Evolutionary conservation across 2,797 vertebrate species (phyloP), one percentile per base, ranked within the genome.

Genomic region (Orestias chungarensis): DNA sequence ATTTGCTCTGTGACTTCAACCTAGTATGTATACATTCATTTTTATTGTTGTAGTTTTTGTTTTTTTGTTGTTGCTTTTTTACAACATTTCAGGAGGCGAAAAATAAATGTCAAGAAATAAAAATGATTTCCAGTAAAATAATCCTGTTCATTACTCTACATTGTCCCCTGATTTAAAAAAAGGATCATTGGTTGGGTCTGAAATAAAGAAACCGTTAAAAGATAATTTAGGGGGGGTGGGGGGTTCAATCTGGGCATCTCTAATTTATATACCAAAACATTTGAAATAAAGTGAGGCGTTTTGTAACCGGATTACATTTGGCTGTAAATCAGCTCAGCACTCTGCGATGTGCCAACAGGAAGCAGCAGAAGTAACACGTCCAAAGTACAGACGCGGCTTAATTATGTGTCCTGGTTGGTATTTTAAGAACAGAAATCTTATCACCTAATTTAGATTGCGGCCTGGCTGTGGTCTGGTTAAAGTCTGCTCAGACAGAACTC

Each of bases 401-500:
- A 43, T 33, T 40, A 38, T 15, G 12, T 44, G 7, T 44, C 27
- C 66, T 57, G 5, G 15, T 9, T 52, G 3, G n/a, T 76, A n/a
- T 47, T 64, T 49, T 49, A 9, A 50, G 43, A 44, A 50, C 47
- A 64, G n/a, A 79, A 69, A 74, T 44, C 47, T 43, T 20, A 0
- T 59, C 27, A 66, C 65, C 57, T 0, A 11, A 50, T 38, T 61
- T 44, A 10, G 9, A 40, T 12, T 64, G 35, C 65, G 76, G 52
- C 61, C 62, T 66, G 35, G 64, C n/a, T 66, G 55, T 20, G 29
- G 64, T 1, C n/a, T n/a, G n/a, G 27, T 44, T 52, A 33, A 4
- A 25, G 40, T 42, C 70, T 18, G 20, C 11, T 18, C 59, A 54
- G 42, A 14, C 42, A 68, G 66, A 25, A 70, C 78, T 76, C 78